Evolutionary conservation across 2,888 invertebrate species (phyloP).

Genomic region (Heteropelma amictum): DNA sequence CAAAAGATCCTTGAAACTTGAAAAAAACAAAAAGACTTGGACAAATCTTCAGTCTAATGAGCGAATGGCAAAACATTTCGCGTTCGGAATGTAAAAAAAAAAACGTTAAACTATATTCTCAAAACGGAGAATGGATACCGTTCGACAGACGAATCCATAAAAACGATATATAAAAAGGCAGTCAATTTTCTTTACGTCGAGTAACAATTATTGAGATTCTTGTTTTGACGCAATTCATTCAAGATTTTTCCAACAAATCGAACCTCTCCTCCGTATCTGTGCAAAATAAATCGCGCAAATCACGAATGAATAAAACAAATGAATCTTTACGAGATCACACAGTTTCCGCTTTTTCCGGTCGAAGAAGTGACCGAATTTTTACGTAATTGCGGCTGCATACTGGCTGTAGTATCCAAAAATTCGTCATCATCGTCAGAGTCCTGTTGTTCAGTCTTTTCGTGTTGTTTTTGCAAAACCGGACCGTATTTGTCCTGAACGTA

Average conservation of each 20-base stretch:
- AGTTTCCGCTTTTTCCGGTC: conserved; percentile 42
- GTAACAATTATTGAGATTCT: too few species aligned
- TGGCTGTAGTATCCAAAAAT: conserved; percentile 74
- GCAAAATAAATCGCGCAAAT: not conserved
- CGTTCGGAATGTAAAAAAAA: not conserved
- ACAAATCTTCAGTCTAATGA: too few species aligned
- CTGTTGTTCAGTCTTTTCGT: conserved; percentile 43
- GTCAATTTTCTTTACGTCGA: too few species aligned
- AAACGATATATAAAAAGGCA: too few species aligned
- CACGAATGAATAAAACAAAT: not conserved
- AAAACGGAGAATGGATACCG: too few species aligned
- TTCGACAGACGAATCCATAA: too few species aligned
- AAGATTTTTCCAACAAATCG: too few species aligned
- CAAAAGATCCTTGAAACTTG: too few species aligned
- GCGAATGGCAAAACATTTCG: too few species aligned
- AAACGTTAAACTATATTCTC: not conserved
- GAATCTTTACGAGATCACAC: conserved; percentile 51
- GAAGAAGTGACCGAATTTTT: conserved; percentile 69
- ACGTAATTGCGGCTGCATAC: conserved; percentile 63
- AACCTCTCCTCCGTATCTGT: not conserved
- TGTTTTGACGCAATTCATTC: too few species aligned
- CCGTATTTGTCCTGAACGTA: conserved; percentile 63
- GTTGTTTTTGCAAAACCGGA: conserved; percentile 8
- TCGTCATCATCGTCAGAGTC: conserved; percentile 73
- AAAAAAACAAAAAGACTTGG: too few species aligned